phyloP scores from a whole-genome alignment of 2,797 vertebrate genomes.

The Leptoclinus maculatus region DNA sequence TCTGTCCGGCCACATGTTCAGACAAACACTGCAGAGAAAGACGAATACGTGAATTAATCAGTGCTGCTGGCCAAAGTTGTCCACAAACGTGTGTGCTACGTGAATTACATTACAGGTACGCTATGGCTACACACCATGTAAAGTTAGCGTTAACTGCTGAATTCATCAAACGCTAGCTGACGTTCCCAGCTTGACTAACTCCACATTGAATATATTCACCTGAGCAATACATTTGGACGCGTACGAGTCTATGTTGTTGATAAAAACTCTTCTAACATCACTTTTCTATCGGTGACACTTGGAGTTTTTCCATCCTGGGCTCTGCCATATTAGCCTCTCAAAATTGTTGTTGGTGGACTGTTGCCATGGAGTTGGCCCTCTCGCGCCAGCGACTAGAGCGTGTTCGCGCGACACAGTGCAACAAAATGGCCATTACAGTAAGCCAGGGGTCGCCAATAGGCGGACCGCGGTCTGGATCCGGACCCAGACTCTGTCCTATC shows the following conservation, averaged over 20 bases:
- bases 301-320: neutral
- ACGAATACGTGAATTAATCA: rapidly evolving
- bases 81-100: neutral
- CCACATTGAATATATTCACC: slow-evolving; percentile 75
- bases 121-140: neutral
- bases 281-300: neutral
- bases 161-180: too few relatives aligned
- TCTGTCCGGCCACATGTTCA: slow-evolving; percentile 70
- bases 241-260: slow-evolving; percentile 89
- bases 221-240: slow-evolving; percentile 84
- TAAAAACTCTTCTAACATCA: slow-evolving; percentile 81
- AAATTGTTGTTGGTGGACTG: slow-evolving; percentile 15
- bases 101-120: too few relatives aligned
- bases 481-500: too few relatives aligned
- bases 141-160: neutral
- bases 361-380: slow-evolving; percentile 57
- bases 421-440: too few relatives aligned
- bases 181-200: neutral
- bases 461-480: too few relatives aligned
- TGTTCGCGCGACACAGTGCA: too few relatives aligned
- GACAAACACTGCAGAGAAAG: slow-evolving; percentile 83
- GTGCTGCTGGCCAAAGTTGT: neutral
- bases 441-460: too few relatives aligned
- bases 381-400: neutral
- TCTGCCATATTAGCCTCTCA: neutral